Percentiles rank a stretch among this genome's conserved stretches.
Conservation (phyloP, 1,140 invertebrate species). For the Pogonomyrmex californicus region DNA sequence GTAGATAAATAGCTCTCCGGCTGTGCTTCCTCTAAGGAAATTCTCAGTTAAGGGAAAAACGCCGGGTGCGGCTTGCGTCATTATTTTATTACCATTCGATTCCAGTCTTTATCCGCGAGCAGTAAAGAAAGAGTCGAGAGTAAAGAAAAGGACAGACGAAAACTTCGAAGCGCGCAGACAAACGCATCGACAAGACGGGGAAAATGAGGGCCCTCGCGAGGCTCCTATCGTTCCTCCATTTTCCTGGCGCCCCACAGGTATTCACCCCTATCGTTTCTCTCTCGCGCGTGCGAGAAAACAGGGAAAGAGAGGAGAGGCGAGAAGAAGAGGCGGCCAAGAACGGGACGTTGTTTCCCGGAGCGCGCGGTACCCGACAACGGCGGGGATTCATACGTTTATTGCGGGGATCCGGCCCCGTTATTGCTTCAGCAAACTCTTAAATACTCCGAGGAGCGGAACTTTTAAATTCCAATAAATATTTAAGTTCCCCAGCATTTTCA, state of each 20-base stretch:
- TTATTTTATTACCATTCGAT: slow-evolving; percentile 21
- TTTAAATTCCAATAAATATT: slow-evolving; percentile 86
- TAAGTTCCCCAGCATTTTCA: slow-evolving; percentile 79
- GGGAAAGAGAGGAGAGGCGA: background rate
- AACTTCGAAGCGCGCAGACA: background rate
- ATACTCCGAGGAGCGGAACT: slow-evolving; percentile 80
- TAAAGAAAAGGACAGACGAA: background rate
- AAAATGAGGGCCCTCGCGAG: slow-evolving; percentile 42
- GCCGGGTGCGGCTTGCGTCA: background rate
- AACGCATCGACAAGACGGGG: slow-evolving; percentile 20
- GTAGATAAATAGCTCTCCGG: background rate
- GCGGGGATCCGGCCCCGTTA: slow-evolving; percentile 73
- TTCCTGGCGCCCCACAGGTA: slow-evolving; percentile 37
- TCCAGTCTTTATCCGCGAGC: background rate
- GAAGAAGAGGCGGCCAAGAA: background rate
- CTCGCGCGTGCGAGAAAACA: background rate
- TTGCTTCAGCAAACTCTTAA: slow-evolving; percentile 84
- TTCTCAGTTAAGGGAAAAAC: background rate
- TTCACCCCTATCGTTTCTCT: slow-evolving; percentile 21
- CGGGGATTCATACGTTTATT: slow-evolving; percentile 27
- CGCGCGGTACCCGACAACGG: background rate
- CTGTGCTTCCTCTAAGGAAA: background rate
- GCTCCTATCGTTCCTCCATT: slow-evolving; percentile 7
- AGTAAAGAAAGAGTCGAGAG: too few species aligned
- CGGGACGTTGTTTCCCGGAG: slow-evolving; percentile 13